A percentile compares a stretch with the other conserved stretches of the same genome.
Conservation (phyloP, 2,888 invertebrate genomes). For the Trichacis sp. region DNA sequence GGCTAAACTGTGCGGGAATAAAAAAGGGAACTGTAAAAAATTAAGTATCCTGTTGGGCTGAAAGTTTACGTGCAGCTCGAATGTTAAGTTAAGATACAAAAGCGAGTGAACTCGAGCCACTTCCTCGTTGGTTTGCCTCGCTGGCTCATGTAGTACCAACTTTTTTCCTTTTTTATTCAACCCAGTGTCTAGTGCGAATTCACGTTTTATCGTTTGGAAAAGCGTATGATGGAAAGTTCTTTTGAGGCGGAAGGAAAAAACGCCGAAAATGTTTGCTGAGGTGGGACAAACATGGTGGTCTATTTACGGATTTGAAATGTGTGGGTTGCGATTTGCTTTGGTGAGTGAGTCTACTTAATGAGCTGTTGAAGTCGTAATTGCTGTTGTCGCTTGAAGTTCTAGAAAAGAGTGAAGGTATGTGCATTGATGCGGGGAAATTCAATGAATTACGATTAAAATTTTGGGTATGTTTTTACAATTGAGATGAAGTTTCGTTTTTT, state of each 20-base stretch:
- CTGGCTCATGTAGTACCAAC: conserved; percentile 8
- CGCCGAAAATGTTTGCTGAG: background rate
- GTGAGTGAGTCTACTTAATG: background rate
- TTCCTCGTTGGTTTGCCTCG: conserved; percentile 9
- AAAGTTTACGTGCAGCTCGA: conserved; percentile 4
- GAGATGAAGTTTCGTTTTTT: no score
- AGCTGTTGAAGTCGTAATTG: background rate
- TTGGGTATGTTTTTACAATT: no score
- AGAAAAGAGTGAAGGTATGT: no score
- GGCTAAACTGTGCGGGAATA: background rate
- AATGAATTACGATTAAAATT: no score
- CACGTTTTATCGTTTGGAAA: conserved; percentile 13
- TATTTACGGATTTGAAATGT: no score
- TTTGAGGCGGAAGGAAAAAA: conserved; percentile 1
- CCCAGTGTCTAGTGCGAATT: conserved; percentile 4
- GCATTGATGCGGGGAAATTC: no score
- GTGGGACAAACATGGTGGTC: background rate
- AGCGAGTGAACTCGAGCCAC: conserved; percentile 15
- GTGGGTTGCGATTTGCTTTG: background rate
- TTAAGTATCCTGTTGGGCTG: conserved; percentile 6
- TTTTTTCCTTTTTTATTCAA: no score
- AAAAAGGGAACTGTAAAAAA: background rate
- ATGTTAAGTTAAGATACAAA: conserved; percentile 10
- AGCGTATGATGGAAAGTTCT: conserved; percentile 9
- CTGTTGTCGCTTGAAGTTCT: no score